A percentile compares a stretch with the other conserved stretches of the same genome.
Conservation (phyloP, 2,888 invertebrate species). For the Philonicus albiceps region DNA sequence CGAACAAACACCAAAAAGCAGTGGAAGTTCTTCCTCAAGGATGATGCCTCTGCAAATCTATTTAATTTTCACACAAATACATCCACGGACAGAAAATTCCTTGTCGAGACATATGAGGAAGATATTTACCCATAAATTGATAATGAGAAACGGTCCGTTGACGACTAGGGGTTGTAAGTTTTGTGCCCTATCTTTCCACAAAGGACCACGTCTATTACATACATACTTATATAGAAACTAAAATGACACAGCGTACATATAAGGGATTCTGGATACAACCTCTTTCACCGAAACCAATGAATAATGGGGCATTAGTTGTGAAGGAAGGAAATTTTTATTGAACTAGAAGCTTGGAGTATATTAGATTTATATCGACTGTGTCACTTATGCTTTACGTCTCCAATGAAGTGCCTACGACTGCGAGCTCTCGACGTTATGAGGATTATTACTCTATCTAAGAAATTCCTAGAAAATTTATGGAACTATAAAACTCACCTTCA, state of each 20-base stretch:
- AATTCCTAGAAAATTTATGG: neutral
- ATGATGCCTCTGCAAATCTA: neutral
- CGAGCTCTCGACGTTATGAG: neutral
- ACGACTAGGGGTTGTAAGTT: neutral
- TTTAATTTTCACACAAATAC: neutral
- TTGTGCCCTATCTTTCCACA: slow-evolving; percentile 16
- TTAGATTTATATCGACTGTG: neutral
- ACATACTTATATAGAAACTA: neutral
- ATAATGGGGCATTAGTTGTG: neutral
- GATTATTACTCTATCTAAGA: neutral
- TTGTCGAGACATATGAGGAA: neutral
- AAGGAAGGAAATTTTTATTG: slow-evolving; percentile 17
- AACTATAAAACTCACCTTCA: slow-evolving; percentile 1
- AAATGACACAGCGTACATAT: neutral
- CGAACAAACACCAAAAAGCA: neutral
- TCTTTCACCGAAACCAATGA: neutral
- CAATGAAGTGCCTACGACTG: neutral
- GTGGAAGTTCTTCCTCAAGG: neutral
- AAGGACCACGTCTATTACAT: neutral
- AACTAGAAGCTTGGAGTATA: neutral
- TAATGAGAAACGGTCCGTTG: slow-evolving; percentile 3
- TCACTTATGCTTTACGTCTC: neutral
- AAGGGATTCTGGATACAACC: neutral
- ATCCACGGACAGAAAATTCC: neutral
- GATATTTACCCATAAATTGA: slow-evolving; percentile 24